These are phyloP conservation scores for Bolborhynchus lineola DNA, from an alignment of 2,113 vertebrate species.

Conservation along the genomic window DNA sequence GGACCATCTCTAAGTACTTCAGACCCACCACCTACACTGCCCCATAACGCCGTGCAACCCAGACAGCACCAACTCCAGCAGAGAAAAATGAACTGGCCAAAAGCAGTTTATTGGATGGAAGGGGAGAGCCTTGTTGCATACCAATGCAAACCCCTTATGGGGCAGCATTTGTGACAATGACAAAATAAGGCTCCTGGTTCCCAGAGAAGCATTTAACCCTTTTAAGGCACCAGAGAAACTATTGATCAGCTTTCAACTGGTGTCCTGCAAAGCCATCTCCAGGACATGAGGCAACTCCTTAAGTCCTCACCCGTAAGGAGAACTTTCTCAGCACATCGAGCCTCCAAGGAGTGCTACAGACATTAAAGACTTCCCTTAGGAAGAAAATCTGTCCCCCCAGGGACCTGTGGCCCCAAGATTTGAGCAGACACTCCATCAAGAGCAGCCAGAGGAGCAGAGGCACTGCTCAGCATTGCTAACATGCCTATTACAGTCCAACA, in stretches of 20 bases:
- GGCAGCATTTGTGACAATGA: neutral
- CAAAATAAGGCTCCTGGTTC: neutral
- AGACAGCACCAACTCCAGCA: neutral
- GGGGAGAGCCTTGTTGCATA: neutral
- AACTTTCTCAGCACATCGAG: neutral
- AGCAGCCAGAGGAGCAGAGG: neutral
- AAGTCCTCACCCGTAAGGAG: neutral
- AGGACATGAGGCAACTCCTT: neutral
- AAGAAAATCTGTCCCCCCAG: neutral
- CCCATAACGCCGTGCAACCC: neutral
- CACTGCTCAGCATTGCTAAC: neutral
- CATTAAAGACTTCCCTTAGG: neutral
- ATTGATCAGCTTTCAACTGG: neutral
- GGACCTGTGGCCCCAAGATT: fast-evolving
- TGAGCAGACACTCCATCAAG: neutral
- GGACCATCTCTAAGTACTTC: neutral
- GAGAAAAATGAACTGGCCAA: neutral
- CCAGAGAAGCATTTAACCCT: neutral
- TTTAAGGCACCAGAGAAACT: neutral
- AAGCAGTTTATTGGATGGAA: neutral
- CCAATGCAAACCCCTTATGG: neutral
- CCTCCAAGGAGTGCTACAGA: neutral
- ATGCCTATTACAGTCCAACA: neutral
- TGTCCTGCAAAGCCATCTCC: neutral
- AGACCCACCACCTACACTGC: neutral